Percentiles rank a stretch among this genome's conserved stretches.
These are phyloP conservation scores for Orientallactaga sibirica DNA, from an alignment of 2,797 vertebrate genomes.

Conservation along the genomic window DNA sequence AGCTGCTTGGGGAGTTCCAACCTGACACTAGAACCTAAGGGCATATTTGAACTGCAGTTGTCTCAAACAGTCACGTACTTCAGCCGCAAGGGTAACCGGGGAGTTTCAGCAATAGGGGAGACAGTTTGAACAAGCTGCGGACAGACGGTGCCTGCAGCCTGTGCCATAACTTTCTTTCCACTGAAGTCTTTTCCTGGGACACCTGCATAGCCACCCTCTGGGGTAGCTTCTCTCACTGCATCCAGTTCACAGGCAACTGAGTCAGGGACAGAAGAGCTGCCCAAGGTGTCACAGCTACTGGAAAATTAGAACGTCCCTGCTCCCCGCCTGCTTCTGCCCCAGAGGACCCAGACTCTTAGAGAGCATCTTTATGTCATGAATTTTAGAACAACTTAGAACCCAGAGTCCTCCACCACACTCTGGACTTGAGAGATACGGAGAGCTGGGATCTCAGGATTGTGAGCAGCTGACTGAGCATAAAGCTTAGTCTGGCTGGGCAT, in stretches of 20 bases:
- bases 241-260: neutral
- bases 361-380: neutral
- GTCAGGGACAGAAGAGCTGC: neutral
- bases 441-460: neutral
- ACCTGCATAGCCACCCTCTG: neutral
- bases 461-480: fast-evolving
- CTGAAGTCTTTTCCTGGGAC: neutral
- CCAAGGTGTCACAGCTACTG: neutral
- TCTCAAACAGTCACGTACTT: fast-evolving
- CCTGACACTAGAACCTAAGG: too few species aligned
- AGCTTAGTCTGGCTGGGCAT: neutral
- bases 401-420: neutral
- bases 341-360: neutral
- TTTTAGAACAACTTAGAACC: neutral
- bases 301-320: neutral
- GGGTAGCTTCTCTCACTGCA: neutral
- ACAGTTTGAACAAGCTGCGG: neutral
- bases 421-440: neutral
- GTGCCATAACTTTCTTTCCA: neutral
- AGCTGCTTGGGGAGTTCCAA: neutral
- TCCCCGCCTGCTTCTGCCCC: neutral
- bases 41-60: neutral
- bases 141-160: neutral
- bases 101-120: neutral
- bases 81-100: neutral